Base-by-base conservation (phyloP, 2,888 invertebrate genomes). In the Coleophora deauratella region DNA sequence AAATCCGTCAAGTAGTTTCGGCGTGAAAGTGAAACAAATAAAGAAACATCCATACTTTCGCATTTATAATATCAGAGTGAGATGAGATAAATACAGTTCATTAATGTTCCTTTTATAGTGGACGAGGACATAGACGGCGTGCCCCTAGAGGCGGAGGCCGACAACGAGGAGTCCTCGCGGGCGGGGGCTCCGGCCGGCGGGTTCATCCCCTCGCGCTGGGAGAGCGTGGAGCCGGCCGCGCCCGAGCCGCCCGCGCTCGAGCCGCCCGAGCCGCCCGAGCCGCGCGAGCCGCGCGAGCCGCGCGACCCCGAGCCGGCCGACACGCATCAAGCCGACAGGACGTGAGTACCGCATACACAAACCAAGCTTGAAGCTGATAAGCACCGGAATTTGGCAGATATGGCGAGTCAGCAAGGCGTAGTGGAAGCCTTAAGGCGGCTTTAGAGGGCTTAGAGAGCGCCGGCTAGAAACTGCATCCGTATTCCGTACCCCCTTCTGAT, bases 161-260 rank as follows among this genome's bases (percentile, higher is more conserved):
- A 64, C 57, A 51, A 39, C 47, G 46, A 42, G 59, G 45, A 61
- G 58, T 42, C 77, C 69, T 1, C 14, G 2, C 14, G 49, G 10
- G 91, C 92, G 57, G 90, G 92, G 27, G 34, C 46, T 30, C 41
- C 91, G 39, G 80, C 73, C 55, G 88, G 89, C 44, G 90, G 91
- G 9, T 96, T 98, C 82, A 92, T 96, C 43, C 94, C 95, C 8
- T 97, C 97, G 1, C 94, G 96, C 72, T 99, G 98, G 98, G 98
- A 99, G 88, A 94, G 93, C 34, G 94, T 98, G 13, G 97, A 98
- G 79, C 95, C 96, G 12, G 47, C 50, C 57, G 15, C 37, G 13
- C 37, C 7, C 6, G 91, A 32, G 10, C 31, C 31, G 1, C n/a
- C 31, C 11, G 72, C 95, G 95, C 7, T 93, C 95, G 87, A 95